Percentiles rank a stretch among this genome's conserved stretches.
phyloP scores from a whole-genome alignment of 2,113 vertebrate genomes.

The Ptychochromis oligacanthus region DNA sequence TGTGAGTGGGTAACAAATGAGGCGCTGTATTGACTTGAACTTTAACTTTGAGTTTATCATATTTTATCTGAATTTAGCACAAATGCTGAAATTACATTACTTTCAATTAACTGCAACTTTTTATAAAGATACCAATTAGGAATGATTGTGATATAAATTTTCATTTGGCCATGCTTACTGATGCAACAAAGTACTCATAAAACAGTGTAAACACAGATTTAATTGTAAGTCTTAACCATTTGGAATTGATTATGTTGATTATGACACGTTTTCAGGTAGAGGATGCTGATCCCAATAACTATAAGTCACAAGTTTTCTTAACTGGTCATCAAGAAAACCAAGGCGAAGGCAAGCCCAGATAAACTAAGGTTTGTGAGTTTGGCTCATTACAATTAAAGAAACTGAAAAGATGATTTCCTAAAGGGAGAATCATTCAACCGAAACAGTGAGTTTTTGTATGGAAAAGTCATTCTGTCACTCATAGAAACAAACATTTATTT shows the following conservation, averaged over 20 bases:
- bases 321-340: neutral
- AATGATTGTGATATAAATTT: neutral
- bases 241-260: no score
- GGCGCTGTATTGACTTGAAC: neutral
- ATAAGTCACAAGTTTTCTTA: neutral
- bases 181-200: neutral
- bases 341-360: neutral
- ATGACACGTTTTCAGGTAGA: neutral
- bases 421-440: neutral
- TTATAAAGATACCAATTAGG: neutral
- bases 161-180: neutral
- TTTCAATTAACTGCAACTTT: neutral
- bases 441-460: neutral
- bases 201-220: neutral
- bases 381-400: neutral
- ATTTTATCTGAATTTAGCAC: neutral
- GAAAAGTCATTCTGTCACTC: neutral
- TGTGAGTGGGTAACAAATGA: neutral
- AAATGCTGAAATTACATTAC: neutral
- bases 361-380: neutral
- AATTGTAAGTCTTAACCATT: neutral
- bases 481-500: neutral
- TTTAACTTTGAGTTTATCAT: neutral
- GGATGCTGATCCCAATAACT: neutral
- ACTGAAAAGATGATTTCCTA: neutral